phyloP scores from a whole-genome alignment of 2,888 invertebrate genomes.

The Cantharis nigra region DNA sequence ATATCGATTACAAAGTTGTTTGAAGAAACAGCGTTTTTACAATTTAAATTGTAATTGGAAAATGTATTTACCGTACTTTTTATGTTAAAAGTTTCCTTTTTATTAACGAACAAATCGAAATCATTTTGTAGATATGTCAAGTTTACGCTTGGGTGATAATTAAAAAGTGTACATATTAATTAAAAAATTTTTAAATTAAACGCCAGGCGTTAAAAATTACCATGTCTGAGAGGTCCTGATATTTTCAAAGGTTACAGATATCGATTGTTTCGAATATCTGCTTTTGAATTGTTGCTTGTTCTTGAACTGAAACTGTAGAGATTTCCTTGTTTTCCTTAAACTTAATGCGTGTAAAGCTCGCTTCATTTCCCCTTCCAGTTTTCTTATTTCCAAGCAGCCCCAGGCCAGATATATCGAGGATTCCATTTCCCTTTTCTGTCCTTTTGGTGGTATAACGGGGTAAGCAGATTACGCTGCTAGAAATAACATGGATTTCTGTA shows the following conservation, averaged over 20 bases:
- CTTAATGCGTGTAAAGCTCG: conserved; percentile 38
- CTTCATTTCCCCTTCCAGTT: conserved; percentile 38
- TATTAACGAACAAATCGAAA: not conserved
- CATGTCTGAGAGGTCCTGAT: not conserved
- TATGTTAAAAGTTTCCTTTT: not conserved
- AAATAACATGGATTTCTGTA: conserved; percentile 39
- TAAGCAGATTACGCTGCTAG: conserved; percentile 39
- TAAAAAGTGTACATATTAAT: not conserved
- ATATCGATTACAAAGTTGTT: conserved; percentile 18
- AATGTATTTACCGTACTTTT: not conserved
- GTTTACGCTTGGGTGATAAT: not conserved
- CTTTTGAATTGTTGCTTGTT: conserved; percentile 14
- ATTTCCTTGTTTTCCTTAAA: conserved; percentile 26
- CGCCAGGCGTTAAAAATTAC: not conserved
- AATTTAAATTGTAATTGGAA: not conserved
- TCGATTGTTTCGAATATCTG: not conserved
- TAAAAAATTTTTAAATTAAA: not conserved
- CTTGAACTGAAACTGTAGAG: conserved; percentile 8
- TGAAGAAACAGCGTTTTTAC: not conserved
- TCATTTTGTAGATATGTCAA: not conserved
- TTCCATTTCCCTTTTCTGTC: conserved; percentile 34
- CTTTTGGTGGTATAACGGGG: conserved; percentile 29
- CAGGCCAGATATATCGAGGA: conserved; percentile 36
- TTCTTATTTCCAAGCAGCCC: conserved; percentile 35
- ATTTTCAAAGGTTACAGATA: not conserved